Conservation (phyloP, 2,113 vertebrate species). For the Pomatorhinus ruficollis region DNA sequence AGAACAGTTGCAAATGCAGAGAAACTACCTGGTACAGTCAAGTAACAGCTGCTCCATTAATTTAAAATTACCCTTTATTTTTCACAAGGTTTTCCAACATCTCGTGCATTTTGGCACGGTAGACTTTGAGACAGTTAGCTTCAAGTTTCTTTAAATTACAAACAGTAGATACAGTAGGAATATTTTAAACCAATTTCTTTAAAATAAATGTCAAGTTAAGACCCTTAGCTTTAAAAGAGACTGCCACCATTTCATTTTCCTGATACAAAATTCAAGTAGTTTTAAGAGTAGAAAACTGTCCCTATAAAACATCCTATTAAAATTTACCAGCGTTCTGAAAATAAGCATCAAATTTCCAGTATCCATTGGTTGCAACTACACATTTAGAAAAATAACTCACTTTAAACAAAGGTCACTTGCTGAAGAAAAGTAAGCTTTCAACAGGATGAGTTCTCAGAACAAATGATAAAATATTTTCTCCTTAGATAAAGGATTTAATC, state of each 20-base stretch:
- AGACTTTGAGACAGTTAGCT: conserved; percentile 60
- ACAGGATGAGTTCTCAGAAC: not conserved
- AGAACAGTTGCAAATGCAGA: not conserved
- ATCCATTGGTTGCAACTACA: not conserved
- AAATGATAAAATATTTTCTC: not conserved
- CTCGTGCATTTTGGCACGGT: conserved; percentile 65
- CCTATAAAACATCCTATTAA: conserved; percentile 51
- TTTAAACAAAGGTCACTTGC: conserved; percentile 65
- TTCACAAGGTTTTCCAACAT: conserved; percentile 71
- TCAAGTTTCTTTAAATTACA: conserved; percentile 83
- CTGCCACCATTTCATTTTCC: conserved; percentile 64
- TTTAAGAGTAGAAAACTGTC: conserved; percentile 60
- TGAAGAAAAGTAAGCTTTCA: conserved; percentile 42
- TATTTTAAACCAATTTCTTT: conserved; percentile 62
- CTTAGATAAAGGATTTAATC: not conserved
- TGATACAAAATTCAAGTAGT: conserved; percentile 82
- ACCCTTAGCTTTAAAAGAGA: conserved; percentile 37
- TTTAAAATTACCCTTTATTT: conserved; percentile 76
- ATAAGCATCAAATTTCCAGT: conserved; percentile 38
- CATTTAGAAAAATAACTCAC: conserved; percentile 48
- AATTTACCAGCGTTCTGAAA: conserved; percentile 31
- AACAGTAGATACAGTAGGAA: conserved; percentile 76
- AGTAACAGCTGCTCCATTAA: conserved; percentile 5
- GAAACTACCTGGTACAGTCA: not conserved
- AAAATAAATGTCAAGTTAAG: conserved; percentile 64